Evolutionary conservation across 2,113 vertebrate genomes (phyloP), one percentile per base, ranked within the genome.

Genomic region (Chunga burmeisteri): DNA sequence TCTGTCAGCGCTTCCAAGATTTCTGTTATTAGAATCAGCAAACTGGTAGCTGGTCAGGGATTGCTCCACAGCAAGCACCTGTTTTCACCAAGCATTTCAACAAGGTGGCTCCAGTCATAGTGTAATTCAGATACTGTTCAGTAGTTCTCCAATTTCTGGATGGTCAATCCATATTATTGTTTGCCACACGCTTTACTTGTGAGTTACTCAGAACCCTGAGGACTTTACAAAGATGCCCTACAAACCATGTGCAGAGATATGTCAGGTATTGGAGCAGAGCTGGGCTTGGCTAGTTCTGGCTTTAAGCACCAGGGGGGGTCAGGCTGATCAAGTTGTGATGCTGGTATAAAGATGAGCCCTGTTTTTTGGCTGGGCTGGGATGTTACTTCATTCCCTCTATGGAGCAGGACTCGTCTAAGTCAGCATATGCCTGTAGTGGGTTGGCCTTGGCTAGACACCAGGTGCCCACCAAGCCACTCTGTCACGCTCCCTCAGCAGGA

Each of bases 231-330:
- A 40, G 38, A 13, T 79, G 11, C 29, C 26, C 7, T 82, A n/a
- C 65, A 70, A 81, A 70, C 5, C 4, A 8, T 3, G 5, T 49
- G 26, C 38, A 26, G 17, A 53, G 18, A 11, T 73, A 46, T 66
- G 46, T 86, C 55, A 38, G 42, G 10, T 70, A 21, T n/a, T 0
- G 0, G 16, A 70, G 32, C 11, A 20, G 14, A 44, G 44, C 44
- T 70, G 32, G 42, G 7, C 49, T 62, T 84, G 20, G 11, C 72
- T 70, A 30, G 49, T 52, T 81, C 46, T 81, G 42, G 2, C n/a
- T 61, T 27, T 71, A 38, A 36, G 42, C 16, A 36, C 36, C 2
- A 1, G 7, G 4, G 2, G 6, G 9, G 9, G 7, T 59, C 0
- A 1, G 36, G 29, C 55, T 38, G 38, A 56, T 70, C 10, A 13